Conservation (phyloP, 2,797 vertebrate species). For the Masticophis lateralis region DNA sequence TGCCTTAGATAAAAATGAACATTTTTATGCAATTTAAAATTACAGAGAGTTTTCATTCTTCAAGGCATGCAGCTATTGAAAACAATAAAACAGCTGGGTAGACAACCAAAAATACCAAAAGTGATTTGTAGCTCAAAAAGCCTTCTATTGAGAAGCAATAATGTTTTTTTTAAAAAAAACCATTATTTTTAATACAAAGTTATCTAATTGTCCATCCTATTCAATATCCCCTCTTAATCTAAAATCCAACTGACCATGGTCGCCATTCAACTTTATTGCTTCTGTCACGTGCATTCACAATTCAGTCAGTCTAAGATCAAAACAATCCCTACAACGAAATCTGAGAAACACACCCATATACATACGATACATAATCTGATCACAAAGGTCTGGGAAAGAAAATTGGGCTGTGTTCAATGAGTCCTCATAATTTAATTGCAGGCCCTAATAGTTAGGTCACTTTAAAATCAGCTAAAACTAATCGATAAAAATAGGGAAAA, state of each 20-base stretch:
- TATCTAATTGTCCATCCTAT: background rate
- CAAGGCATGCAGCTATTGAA: background rate
- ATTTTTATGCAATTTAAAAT: background rate
- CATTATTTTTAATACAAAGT: background rate
- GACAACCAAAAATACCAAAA: background rate
- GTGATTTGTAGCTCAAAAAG: background rate
- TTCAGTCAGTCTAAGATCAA: background rate
- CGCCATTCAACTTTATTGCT: background rate
- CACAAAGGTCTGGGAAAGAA: background rate
- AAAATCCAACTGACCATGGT: background rate
- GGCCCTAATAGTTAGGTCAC: background rate
- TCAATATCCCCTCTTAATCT: background rate
- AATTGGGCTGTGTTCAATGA: background rate
- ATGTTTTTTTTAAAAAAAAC: background rate
- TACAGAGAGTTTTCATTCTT: background rate
- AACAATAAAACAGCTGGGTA: background rate
- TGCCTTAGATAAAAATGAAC: background rate
- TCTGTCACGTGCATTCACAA: background rate
- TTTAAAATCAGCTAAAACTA: background rate
- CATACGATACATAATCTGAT: background rate
- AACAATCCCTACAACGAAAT: background rate
- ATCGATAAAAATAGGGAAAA: background rate
- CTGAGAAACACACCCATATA: background rate
- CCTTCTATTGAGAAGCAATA: background rate
- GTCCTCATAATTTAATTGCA: background rate